Evolutionary conservation across 2,888 invertebrate genomes (phyloP), one percentile per base, ranked within the genome.

Genomic region (Panopea generosa): DNA sequence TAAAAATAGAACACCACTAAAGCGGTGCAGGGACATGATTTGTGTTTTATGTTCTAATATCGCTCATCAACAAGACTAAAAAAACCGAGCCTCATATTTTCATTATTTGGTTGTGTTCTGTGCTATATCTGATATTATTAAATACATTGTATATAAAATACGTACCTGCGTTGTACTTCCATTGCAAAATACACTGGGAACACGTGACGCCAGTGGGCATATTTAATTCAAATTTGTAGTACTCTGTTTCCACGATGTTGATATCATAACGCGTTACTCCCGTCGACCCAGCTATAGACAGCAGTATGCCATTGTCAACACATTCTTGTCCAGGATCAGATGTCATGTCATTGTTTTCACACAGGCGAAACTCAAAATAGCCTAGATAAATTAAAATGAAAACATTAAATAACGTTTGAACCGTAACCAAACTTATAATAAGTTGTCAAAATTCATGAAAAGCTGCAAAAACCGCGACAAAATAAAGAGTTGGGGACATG

Each of bases 351-450:
- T 84, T 86, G 43, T 86, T 81, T 2, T 86, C 84, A 57, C 90
- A 91, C 9, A 91, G 74, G 29, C 89, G 77, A 77, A 89, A 90
- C 59, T 90, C 90, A 63, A 90, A 87, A 66, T 84, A 88, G 0
- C 91, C 91, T 60, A n/a, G n/a, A n/a, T 43, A 6, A 60, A 66
- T 27, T 11, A 60, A 29, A 29, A 18, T 14, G 18, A 9, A 9
- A 14, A 40, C 14, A 14, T 40, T 40, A 11, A 14, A 40, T 40
- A 40, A 40, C 14, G 7, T 40, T 40, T 40, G 14, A 11, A 14
- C 14, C 7, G 9, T 40, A 40, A 11, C 9, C n/a, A n/a, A n/a
- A n/a, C n/a, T n/a, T n/a, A n/a, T n/a, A n/a, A n/a, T n/a, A n/a
- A n/a, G n/a, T n/a, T n/a, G n/a, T n/a, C n/a, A n/a, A n/a, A n/a